A percentile compares a stretch with the other conserved stretches of the same genome.
phyloP scores from a whole-genome alignment of 2,797 vertebrate species.

The Eptatretus atami region DNA sequence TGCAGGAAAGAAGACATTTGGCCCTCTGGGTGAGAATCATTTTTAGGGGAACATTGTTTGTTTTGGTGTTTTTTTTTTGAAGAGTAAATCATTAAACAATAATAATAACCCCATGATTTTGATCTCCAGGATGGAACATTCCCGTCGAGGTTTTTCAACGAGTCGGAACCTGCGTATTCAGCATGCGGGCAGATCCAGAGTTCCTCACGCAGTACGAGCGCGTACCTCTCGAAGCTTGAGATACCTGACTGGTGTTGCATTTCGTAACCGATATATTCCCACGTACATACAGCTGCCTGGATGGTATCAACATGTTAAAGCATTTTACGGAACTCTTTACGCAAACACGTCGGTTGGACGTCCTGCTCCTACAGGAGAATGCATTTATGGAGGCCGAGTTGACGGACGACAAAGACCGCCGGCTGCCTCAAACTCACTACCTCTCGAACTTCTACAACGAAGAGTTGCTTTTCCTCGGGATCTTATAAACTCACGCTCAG shows the following conservation, averaged over 20 bases:
- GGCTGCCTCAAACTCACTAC: conserved; percentile 50
- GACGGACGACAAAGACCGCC: conserved; percentile 71
- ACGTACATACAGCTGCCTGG: background rate
- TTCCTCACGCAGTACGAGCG: conserved; percentile 61
- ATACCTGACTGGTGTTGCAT: conserved; percentile 49
- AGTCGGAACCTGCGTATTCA: conserved; percentile 66
- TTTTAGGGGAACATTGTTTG: background rate
- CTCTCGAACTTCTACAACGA: conserved; percentile 41
- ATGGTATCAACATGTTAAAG: no score
- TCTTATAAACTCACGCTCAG: conserved; percentile 31
- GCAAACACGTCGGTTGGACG: no score
- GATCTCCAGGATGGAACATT: conserved; percentile 85
- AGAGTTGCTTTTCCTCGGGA: conserved; percentile 28
- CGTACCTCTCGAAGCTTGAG: conserved; percentile 45
- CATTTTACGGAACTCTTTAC: no score
- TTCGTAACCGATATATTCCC: no score
- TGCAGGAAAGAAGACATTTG: conserved; percentile 67
- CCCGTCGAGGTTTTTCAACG: conserved; percentile 78
- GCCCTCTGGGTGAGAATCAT: conserved; percentile 53
- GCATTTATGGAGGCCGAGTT: conserved; percentile 80
- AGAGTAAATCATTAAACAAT: no score
- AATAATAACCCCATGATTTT: no score
- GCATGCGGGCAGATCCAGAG: conserved; percentile 58
- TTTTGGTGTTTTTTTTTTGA: no score
- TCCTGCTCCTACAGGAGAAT: conserved; percentile 30